Evolutionary conservation across 2,797 vertebrate genomes (phyloP).

Genomic region (Acanthiza pusilla): DNA sequence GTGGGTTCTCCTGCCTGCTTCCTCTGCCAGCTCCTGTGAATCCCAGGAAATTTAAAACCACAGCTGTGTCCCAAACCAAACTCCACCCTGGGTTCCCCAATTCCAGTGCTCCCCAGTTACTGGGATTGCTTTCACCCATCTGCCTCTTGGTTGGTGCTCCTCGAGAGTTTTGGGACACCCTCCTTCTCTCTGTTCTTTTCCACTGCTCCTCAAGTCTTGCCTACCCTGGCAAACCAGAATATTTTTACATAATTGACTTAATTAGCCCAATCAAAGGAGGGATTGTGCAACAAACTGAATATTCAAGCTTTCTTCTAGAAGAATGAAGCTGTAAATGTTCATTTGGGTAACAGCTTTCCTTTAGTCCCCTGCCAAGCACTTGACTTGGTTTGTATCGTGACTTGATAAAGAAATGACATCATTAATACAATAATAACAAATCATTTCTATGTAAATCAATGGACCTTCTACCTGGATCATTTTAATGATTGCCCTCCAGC

Average conservation of each 20-base stretch:
- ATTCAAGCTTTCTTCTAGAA: background rate
- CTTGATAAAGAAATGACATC: slow-evolving; percentile 31
- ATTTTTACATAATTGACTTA: slow-evolving; percentile 13
- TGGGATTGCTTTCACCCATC: background rate
- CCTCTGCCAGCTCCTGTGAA: too few species aligned
- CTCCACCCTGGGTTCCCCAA: background rate
- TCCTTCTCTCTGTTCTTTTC: slow-evolving; percentile 5
- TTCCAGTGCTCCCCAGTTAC: background rate
- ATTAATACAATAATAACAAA: background rate
- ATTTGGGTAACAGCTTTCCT: background rate
- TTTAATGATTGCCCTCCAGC: background rate
- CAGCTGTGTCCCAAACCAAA: background rate
- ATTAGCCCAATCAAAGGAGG: background rate
- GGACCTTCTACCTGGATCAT: background rate
- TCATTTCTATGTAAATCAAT: background rate
- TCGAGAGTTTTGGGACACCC: background rate
- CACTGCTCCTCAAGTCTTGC: background rate
- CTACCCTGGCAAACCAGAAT: background rate
- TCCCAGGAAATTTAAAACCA: too few species aligned
- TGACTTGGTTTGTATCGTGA: background rate
- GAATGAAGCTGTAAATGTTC: background rate
- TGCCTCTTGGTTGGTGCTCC: background rate
- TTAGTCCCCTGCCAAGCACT: slow-evolving; percentile 19
- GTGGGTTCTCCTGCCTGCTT: too few species aligned
- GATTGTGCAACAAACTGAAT: background rate